These are phyloP conservation scores for Acrocyrtus sp. DNA, from an alignment of 2,888 invertebrate species.

Conservation along the genomic window DNA sequence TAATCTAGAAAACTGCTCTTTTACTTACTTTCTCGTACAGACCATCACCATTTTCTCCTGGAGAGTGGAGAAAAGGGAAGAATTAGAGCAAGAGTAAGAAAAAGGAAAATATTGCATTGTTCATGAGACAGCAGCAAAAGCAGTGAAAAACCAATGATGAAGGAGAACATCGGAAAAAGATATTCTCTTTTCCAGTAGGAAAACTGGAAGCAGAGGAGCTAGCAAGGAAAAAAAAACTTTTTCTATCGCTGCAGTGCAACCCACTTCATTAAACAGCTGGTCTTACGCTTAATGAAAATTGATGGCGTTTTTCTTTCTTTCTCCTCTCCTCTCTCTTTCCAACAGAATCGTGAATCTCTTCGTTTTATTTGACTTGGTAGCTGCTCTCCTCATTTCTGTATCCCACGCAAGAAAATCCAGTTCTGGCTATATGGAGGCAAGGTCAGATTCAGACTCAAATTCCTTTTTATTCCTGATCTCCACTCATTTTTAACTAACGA, in stretches of 20 bases:
- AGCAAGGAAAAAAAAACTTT: neutral
- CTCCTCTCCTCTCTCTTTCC: slow-evolving; percentile 56
- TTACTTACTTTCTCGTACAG: too few species aligned
- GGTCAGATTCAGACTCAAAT: too few species aligned
- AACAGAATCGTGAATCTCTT: slow-evolving; percentile 52
- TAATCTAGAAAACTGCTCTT: slow-evolving; percentile 26
- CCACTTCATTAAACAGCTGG: slow-evolving; percentile 63
- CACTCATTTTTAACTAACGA: too few species aligned
- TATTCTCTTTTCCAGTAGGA: neutral
- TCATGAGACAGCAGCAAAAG: slow-evolving; percentile 17
- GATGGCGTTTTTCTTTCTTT: slow-evolving; percentile 62
- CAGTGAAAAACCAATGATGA: neutral
- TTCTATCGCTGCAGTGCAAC: slow-evolving; percentile 22
- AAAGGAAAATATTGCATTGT: slow-evolving; percentile 31
- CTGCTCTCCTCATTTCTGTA: too few species aligned
- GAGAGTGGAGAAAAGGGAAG: neutral
- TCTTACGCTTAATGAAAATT: slow-evolving; percentile 63
- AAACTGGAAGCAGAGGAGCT: neutral
- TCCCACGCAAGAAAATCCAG: too few species aligned
- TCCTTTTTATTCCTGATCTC: too few species aligned
- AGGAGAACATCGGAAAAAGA: neutral
- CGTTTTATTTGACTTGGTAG: too few species aligned
- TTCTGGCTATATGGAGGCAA: too few species aligned
- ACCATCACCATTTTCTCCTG: too few species aligned
- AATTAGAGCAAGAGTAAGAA: too few species aligned